Evolutionary conservation across 2,113 vertebrate species (phyloP).

Genomic region (Sigmodon hispidus): DNA sequence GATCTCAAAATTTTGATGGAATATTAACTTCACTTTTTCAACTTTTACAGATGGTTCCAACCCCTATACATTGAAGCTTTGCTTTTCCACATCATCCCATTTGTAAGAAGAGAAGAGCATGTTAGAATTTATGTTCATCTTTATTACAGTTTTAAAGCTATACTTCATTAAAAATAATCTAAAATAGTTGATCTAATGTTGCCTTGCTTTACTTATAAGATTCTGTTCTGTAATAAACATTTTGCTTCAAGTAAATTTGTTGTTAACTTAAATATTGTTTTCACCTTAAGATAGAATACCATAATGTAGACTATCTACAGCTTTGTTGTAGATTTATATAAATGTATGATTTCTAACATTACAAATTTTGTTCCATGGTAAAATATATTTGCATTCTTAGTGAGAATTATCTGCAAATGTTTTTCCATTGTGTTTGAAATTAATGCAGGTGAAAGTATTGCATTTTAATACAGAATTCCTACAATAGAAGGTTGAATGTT

Average conservation of each 20-base stretch:
- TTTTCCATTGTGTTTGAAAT: conserved; percentile 85
- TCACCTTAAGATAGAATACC: conserved; percentile 80
- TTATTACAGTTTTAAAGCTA: conserved; percentile 84
- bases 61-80: conserved; percentile 98
- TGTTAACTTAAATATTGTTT: conserved; percentile 85
- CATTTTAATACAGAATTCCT: conserved; percentile 83
- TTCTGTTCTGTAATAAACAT: conserved; percentile 88
- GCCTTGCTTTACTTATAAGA: conserved; percentile 86
- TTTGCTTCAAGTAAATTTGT: conserved; percentile 84
- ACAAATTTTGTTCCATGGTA: conserved; percentile 79
- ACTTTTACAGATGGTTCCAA: conserved; percentile 95
- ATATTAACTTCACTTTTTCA: conserved; percentile 63
- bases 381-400: conserved; percentile 87
- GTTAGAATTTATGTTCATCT: conserved; percentile 78
- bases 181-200: conserved; percentile 86
- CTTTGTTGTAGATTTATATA: conserved; percentile 79
- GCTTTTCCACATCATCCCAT: conserved; percentile 98
- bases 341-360: conserved; percentile 75
- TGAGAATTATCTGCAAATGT: conserved; percentile 85
- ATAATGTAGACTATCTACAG: conserved; percentile 78
- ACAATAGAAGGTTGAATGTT: conserved; percentile 82
- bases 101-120: conserved; percentile 90
- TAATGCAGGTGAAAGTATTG: conserved; percentile 82
- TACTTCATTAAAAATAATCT: conserved; percentile 81
- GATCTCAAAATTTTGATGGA: conserved; percentile 51